Base-by-base conservation (phyloP, 2,113 vertebrate genomes). In the Willisornis vidua region DNA sequence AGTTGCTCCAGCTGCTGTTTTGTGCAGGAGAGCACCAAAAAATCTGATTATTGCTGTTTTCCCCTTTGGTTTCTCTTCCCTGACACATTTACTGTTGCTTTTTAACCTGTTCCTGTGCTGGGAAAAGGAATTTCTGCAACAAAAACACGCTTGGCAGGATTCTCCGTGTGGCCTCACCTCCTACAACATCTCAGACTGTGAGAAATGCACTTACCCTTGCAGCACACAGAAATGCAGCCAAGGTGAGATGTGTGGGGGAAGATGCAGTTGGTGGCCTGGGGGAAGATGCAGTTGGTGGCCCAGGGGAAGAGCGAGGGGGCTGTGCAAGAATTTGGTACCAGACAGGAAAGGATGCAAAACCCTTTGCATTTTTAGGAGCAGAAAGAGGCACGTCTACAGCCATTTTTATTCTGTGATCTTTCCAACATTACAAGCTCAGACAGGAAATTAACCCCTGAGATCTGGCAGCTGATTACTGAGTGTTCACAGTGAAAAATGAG, bases 401-500 rank as follows among this genome's bases (percentile, higher is more conserved):
- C 16, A 20, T 66, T 68, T 24, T 63, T 61, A 49, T 28, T 19
- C 18, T 25, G 24, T 16, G 22, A 59, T 49, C 31, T 63, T 54
- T 48, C 18, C 49, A 19, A 35, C 49, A 1, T 18, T 29, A 72
- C 46, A 29, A 66, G 39, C 31, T 67, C 33, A 20, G 24, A 49
- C 1, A 33, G 26, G 35, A 91, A 55, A 59, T 72, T 1, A 66
- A 67, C 3, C 29, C 35, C 52, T 8, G 31, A 28, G 48, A 20
- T 37, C 46, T 29, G 33, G 52, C 52, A 88, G 43, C 8, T 29
- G 20, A 61, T 62, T 29, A 6, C 12, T 6, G 24, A 37, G 41
- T 6, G 29, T 19, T 86, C 22, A 8, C 39, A 5, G 19, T 0
- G 1, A 48, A 71, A 83, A 81, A 61, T 0, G 0, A 71, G 13